A percentile compares a stretch with the other conserved stretches of the same genome.
phyloP scores from a whole-genome alignment of 2,113 vertebrate species.

The Syngnathus typhle region DNA sequence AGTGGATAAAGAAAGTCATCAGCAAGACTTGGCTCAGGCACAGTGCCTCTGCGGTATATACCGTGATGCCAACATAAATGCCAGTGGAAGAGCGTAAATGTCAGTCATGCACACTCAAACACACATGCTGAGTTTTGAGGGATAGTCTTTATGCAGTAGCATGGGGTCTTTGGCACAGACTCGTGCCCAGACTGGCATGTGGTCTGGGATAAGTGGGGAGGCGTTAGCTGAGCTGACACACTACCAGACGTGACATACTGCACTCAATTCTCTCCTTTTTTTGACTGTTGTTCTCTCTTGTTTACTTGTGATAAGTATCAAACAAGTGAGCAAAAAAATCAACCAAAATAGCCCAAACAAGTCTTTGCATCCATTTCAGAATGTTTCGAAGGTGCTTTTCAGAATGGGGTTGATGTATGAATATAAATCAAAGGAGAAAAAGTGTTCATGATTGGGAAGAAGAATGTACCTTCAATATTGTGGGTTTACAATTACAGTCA shows the following conservation, averaged over 20 bases:
- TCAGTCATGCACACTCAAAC: slow-evolving; percentile 56
- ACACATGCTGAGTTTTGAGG: slow-evolving; percentile 54
- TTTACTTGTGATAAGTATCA: slow-evolving; percentile 22
- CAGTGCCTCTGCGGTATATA: slow-evolving; percentile 50
- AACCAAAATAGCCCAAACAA: slow-evolving; percentile 7
- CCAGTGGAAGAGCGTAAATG: slow-evolving; percentile 62
- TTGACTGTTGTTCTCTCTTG: slow-evolving; percentile 47
- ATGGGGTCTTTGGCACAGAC: slow-evolving; percentile 53
- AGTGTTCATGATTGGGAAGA: not conserved
- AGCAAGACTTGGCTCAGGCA: slow-evolving; percentile 52
- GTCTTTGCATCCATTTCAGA: not conserved
- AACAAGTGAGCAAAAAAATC: slow-evolving; percentile 14
- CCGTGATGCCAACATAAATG: slow-evolving; percentile 65
- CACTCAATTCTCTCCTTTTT: slow-evolving; percentile 37
- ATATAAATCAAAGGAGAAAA: not conserved
- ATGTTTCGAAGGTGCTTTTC: not conserved
- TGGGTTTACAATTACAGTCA: not conserved
- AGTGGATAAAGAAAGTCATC: slow-evolving; percentile 64
- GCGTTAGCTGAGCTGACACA: slow-evolving; percentile 53
- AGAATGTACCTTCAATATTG: not conserved
- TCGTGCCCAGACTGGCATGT: slow-evolving; percentile 62
- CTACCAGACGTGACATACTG: slow-evolving; percentile 62
- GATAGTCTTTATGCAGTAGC: slow-evolving; percentile 54
- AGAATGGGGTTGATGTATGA: not conserved
- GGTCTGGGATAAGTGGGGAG: slow-evolving; percentile 61